phyloP scores from a whole-genome alignment of 1,140 invertebrate species.

The Drosophila guanche region DNA sequence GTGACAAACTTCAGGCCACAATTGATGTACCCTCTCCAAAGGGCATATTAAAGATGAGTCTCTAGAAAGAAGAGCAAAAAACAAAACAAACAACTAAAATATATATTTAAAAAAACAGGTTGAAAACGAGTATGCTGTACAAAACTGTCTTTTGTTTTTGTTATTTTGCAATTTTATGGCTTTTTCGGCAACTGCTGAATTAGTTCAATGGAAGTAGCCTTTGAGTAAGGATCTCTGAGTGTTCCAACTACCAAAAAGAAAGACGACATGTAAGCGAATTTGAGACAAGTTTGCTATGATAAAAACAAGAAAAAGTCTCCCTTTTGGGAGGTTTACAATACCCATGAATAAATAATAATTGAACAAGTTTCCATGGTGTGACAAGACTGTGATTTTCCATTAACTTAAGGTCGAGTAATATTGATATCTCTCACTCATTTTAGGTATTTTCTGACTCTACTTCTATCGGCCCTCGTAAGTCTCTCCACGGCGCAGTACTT shows the following conservation, averaged over 20 bases:
- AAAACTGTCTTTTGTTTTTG: slow-evolving; percentile 25
- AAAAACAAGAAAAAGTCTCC: too few relatives aligned
- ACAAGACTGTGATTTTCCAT: neutral
- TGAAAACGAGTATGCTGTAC: slow-evolving; percentile 25
- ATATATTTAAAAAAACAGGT: slow-evolving; percentile 50
- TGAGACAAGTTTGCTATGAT: too few relatives aligned
- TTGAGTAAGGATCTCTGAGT: slow-evolving; percentile 38
- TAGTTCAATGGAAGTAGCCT: slow-evolving; percentile 42
- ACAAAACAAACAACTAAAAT: slow-evolving; percentile 16
- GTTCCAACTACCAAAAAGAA: neutral
- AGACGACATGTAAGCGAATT: slow-evolving; percentile 33
- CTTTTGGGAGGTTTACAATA: too few relatives aligned
- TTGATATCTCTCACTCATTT: neutral
- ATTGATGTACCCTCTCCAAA: neutral
- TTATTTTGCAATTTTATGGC: slow-evolving; percentile 11
- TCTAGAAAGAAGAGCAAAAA: slow-evolving; percentile 23
- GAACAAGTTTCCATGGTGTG: too few relatives aligned
- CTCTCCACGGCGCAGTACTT: slow-evolving; percentile 15
- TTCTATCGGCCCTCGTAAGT: slow-evolving; percentile 5
- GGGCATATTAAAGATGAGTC: slow-evolving; percentile 24
- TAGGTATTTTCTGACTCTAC: slow-evolving; percentile 12
- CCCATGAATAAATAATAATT: too few relatives aligned
- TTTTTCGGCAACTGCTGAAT: slow-evolving; percentile 15
- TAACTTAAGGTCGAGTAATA: neutral
- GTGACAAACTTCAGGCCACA: neutral